These are phyloP conservation scores for Aspidiotus rigidus DNA, from an alignment of 2,888 invertebrate species.

Conservation along the genomic window DNA sequence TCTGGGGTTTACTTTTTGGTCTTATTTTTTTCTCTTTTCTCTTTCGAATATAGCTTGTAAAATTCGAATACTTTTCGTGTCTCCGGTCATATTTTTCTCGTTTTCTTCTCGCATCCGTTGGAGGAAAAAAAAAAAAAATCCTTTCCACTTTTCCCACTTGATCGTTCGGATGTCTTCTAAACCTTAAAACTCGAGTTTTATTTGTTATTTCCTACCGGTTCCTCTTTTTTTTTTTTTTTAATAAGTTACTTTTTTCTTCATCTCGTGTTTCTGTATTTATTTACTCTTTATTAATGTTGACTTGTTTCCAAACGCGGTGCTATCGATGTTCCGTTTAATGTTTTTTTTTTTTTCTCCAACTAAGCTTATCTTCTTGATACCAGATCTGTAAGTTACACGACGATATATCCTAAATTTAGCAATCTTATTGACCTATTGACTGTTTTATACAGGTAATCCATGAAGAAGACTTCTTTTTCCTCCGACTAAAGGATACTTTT, in stretches of 20 bases:
- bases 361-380: no score
- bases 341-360: not conserved
- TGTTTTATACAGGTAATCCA: no score
- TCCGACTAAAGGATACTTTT: no score
- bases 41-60: slow-evolving; percentile 25
- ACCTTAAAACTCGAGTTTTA: not conserved
- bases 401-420: no score
- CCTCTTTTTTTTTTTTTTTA: not conserved
- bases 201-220: not conserved
- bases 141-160: slow-evolving; percentile 12
- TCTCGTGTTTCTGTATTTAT: slow-evolving; percentile 1
- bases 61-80: slow-evolving; percentile 30
- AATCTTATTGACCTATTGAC: no score
- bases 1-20: slow-evolving; percentile 32
- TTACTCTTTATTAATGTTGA: slow-evolving; percentile 2
- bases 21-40: slow-evolving; percentile 8
- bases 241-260: slow-evolving; percentile 8
- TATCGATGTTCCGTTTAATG: slow-evolving; percentile 1
- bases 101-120: slow-evolving; percentile 2
- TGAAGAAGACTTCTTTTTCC: no score
- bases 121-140: slow-evolving; percentile 10
- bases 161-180: not conserved
- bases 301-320: slow-evolving; percentile 14
- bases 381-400: no score
- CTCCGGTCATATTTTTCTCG: slow-evolving; percentile 28